phyloP scores from a whole-genome alignment of 2,888 invertebrate genomes.

The Diplolepis rosae region DNA sequence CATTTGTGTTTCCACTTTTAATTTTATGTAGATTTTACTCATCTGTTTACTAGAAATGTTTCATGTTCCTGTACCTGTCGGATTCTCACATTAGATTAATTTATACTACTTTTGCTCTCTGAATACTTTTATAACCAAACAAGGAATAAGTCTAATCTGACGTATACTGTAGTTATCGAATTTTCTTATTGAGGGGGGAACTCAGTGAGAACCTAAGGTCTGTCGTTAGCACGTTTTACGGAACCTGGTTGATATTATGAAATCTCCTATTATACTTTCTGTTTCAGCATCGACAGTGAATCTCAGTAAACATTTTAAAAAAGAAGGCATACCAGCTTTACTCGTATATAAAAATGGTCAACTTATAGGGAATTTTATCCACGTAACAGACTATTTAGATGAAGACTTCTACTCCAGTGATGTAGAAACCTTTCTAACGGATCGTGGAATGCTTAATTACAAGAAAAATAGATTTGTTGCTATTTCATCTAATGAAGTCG shows the following conservation, averaged over 20 bases:
- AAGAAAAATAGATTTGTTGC: slow-evolving; percentile 78
- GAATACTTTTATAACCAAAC: too few species aligned
- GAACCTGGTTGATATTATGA: too few species aligned
- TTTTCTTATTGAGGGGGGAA: too few species aligned
- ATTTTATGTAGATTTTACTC: too few species aligned
- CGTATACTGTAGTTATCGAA: too few species aligned
- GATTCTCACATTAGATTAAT: too few species aligned
- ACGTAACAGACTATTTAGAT: slow-evolving; percentile 89
- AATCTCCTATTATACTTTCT: neutral
- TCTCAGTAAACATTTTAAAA: slow-evolving; percentile 89
- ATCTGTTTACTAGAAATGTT: too few species aligned
- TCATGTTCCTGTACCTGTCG: too few species aligned
- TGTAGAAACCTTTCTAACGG: slow-evolving; percentile 91
- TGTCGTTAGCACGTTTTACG: neutral
- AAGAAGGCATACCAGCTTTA: slow-evolving; percentile 92
- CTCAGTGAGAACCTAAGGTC: neutral
- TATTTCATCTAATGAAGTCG: slow-evolving; percentile 42
- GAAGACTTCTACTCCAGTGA: slow-evolving; percentile 93
- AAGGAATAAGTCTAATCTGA: too few species aligned
- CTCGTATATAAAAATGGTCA: slow-evolving; percentile 93
- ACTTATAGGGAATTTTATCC: slow-evolving; percentile 93
- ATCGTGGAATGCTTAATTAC: slow-evolving; percentile 87
- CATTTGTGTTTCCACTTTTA: too few species aligned
- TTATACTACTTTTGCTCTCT: too few species aligned
- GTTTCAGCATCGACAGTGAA: slow-evolving; percentile 83